phyloP scores from a whole-genome alignment of 2,888 invertebrate genomes.

The Molorchus minor region DNA sequence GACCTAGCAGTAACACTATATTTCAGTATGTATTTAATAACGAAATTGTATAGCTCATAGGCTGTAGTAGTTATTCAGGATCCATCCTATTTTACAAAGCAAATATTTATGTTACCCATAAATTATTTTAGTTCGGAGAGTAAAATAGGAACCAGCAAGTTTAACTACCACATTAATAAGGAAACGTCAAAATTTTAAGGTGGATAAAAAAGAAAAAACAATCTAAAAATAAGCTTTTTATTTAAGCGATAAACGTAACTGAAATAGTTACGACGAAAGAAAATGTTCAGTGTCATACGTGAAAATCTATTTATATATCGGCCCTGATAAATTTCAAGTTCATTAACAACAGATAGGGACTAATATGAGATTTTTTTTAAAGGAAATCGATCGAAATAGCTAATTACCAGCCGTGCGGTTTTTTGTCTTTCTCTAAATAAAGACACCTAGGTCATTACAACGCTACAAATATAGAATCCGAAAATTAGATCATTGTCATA shows the following conservation, averaged over 20 bases:
- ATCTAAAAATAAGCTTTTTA: background rate
- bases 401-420: slow-evolving; percentile 6
- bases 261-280: slow-evolving; percentile 19
- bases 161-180: slow-evolving; percentile 11
- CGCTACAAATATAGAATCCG: background rate
- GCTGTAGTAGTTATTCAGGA: too few species aligned
- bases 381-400: slow-evolving; percentile 7
- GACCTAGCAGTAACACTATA: too few species aligned
- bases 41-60: too few species aligned
- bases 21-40: too few species aligned
- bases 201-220: slow-evolving; percentile 2
- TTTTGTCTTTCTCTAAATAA: slow-evolving; percentile 4
- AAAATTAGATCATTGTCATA: slow-evolving; percentile 5
- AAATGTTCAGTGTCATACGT: slow-evolving; percentile 13
- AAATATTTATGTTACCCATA: slow-evolving; percentile 23
- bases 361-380: slow-evolving; percentile 10
- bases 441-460: slow-evolving; percentile 1
- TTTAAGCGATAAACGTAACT: slow-evolving; percentile 5
- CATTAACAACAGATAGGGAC: slow-evolving; percentile 14
- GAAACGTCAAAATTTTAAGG: slow-evolving; percentile 3
- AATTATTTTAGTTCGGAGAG: slow-evolving; percentile 1
- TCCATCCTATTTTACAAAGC: background rate
- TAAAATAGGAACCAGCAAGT: slow-evolving; percentile 11
- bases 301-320: slow-evolving; percentile 16
- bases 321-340: slow-evolving; percentile 20